Percentiles rank a stretch among this genome's conserved stretches.
Evolutionary conservation across 2,888 invertebrate species (phyloP).

Genomic region (Harpalus rufipes): DNA sequence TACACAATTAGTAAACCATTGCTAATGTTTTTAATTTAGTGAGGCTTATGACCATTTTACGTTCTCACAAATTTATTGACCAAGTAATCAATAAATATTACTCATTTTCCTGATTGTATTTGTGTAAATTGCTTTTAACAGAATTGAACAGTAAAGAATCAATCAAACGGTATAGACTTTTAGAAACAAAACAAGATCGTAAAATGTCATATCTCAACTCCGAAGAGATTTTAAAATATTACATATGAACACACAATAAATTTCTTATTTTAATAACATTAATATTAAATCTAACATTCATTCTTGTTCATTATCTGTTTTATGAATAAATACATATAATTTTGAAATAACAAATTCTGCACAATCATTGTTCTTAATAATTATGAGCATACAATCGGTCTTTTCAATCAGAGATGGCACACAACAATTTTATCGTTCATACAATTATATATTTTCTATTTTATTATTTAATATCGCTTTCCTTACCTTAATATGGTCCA

Average conservation of each 20-base stretch:
- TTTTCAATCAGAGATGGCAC: not conserved
- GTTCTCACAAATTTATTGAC: not conserved
- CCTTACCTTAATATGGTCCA: constrained; percentile 91
- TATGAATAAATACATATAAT: constrained; percentile 5
- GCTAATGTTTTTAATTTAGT: not conserved
- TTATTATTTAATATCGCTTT: not conserved
- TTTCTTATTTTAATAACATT: not conserved
- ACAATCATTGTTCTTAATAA: not conserved
- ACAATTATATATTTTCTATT: too few species aligned
- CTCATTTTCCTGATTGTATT: constrained; percentile 8
- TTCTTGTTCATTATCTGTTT: not conserved
- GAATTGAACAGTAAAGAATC: not conserved
- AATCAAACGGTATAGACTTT: not conserved
- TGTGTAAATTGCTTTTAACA: constrained; percentile 7
- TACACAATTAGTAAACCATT: constrained; percentile 6
- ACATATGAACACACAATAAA: not conserved
- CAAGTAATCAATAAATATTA: not conserved
- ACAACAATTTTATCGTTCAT: too few species aligned
- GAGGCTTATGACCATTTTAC: constrained; percentile 14
- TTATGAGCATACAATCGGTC: not conserved
- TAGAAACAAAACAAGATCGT: not conserved
- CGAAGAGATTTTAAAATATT: not conserved
- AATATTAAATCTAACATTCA: not conserved
- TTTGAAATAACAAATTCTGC: not conserved
- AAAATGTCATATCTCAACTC: not conserved